phyloP scores from a whole-genome alignment of 2,113 vertebrate species.

The Petaurus breviceps region DNA sequence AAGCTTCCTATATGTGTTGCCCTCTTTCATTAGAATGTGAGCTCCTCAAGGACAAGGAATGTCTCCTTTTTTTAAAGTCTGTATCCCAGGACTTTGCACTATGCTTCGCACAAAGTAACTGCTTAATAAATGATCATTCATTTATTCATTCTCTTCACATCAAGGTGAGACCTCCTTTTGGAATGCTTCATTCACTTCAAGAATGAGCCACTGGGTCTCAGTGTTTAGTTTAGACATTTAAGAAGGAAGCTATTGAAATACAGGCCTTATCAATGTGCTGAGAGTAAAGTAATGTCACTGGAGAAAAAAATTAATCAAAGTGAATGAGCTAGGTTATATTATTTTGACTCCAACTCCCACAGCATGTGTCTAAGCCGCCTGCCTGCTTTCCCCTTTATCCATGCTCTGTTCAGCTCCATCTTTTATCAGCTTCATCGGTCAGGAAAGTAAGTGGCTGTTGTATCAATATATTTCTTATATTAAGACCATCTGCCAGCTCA shows the following conservation, averaged over 20 bases:
- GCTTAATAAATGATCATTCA: not conserved
- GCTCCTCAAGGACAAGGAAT: not conserved
- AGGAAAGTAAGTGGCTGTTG: constrained; percentile 73
- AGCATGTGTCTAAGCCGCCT: constrained; percentile 35
- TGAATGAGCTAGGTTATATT: constrained; percentile 47
- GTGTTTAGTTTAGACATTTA: not conserved
- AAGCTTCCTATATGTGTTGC: not conserved
- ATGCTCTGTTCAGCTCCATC: constrained; percentile 31
- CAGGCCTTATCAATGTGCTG: constrained; percentile 42
- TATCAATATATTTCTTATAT: constrained; percentile 69
- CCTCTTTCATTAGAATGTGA: not conserved
- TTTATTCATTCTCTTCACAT: not conserved
- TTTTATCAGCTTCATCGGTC: constrained; percentile 73
- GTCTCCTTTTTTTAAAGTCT: not conserved
- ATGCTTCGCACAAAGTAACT: not conserved
- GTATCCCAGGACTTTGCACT: not conserved
- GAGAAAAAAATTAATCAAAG: constrained; percentile 61
- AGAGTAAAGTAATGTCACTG: constrained; percentile 55
- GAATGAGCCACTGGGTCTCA: not conserved
- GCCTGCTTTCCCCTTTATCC: constrained; percentile 19
- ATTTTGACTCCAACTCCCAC: constrained; percentile 46
- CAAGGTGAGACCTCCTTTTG: not conserved
- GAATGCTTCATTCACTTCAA: not conserved
- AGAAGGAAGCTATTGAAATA: constrained; percentile 7
- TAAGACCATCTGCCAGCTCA: constrained; percentile 80